phyloP scores from a whole-genome alignment of 2,113 vertebrate species.

The Anas platyrhynchos region DNA sequence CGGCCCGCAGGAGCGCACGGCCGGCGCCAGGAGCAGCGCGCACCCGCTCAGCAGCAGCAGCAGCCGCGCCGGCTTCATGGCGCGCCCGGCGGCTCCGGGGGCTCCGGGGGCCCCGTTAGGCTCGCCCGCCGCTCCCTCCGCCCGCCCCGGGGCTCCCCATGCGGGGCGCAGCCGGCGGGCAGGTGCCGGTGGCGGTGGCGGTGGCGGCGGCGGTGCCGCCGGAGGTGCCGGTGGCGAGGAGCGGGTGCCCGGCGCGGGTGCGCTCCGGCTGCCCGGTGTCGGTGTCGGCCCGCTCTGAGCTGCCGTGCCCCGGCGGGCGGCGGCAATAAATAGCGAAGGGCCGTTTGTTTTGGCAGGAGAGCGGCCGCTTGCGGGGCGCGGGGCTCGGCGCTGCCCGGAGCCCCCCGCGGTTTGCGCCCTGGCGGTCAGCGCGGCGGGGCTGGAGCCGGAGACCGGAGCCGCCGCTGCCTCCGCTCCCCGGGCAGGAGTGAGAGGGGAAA shows the following conservation, averaged over 20 bases:
- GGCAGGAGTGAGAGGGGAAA: conserved; percentile 81
- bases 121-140: conserved; percentile 72
- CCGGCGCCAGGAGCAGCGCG: conserved; percentile 83
- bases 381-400: conserved; percentile 76
- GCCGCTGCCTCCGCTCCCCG: conserved; percentile 69
- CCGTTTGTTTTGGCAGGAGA: conserved; percentile 73
- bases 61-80: conserved; percentile 89
- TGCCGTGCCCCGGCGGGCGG: conserved; percentile 77
- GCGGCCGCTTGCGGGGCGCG: conserved; percentile 54
- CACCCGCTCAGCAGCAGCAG: conserved; percentile 79
- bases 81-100: conserved; percentile 65
- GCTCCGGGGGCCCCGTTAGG: conserved; percentile 54
- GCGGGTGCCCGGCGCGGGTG: conserved; percentile 77
- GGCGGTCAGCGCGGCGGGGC: conserved; percentile 76
- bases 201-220: no score
- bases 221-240: conserved; percentile 30
- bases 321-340: conserved; percentile 84
- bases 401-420: conserved; percentile 82
- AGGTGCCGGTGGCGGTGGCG: no score
- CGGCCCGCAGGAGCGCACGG: conserved; percentile 91
- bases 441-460: conserved; percentile 61
- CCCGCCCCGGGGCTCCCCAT: conserved; percentile 77
- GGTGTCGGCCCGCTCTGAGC: conserved; percentile 76
- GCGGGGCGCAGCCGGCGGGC: not conserved
- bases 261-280: conserved; percentile 70